Percentiles rank a stretch among this genome's conserved stretches.
phyloP scores from a whole-genome alignment of 2,113 vertebrate species.

The Piaya cayana region DNA sequence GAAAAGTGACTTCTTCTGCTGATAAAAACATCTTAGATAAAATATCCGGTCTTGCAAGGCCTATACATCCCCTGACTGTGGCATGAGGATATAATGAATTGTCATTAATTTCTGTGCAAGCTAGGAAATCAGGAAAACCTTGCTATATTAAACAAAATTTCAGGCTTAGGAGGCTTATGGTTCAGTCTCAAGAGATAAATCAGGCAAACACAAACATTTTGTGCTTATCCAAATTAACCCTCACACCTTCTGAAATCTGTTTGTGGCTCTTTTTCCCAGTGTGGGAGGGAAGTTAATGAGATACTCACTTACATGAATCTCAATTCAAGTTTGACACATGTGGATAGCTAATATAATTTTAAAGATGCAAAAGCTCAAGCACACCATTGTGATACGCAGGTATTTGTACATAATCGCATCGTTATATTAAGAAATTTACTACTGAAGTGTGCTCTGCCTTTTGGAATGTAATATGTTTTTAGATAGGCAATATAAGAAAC shows the following conservation, averaged over 20 bases:
- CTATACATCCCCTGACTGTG: background rate
- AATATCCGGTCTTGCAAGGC: background rate
- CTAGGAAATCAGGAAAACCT: background rate
- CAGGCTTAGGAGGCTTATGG: background rate
- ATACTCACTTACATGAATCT: conserved; percentile 1
- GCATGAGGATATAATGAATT: background rate
- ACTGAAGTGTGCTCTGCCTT: conserved; percentile 4
- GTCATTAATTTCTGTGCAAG: background rate
- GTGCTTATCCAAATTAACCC: conserved; percentile 13
- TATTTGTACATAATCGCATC: conserved; percentile 1
- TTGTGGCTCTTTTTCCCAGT: background rate
- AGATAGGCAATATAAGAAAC: background rate
- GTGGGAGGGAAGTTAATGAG: conserved; percentile 7
- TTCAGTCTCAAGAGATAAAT: background rate
- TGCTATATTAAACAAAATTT: background rate
- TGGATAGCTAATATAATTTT: conserved; percentile 4
- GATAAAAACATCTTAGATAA: background rate
- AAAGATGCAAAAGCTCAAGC: conserved; percentile 19
- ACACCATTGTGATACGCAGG: background rate
- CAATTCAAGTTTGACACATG: conserved; percentile 8
- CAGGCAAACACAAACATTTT: background rate
- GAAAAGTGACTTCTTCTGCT: background rate
- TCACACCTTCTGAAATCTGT: conserved; percentile 20
- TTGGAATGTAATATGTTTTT: background rate
- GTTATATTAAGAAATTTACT: background rate